Evolutionary conservation across 2,113 vertebrate genomes (phyloP), one percentile per base, ranked within the genome.

Genomic region (Cichladusa arquata): DNA sequence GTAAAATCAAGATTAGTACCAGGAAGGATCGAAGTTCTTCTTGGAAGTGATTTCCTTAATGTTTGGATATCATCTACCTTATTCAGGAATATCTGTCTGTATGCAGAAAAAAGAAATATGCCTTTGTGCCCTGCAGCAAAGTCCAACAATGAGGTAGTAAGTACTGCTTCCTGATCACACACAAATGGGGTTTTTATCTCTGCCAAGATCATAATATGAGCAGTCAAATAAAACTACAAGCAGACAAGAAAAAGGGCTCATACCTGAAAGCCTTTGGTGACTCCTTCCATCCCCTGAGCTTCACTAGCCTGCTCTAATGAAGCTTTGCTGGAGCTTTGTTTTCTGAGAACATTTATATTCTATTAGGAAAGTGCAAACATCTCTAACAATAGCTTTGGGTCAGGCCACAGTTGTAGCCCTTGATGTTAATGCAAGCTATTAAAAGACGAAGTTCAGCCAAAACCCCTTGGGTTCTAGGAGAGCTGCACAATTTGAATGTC

Each of bases 351-450:
- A 65, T 86, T 90, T 73, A 76, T 70, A 86, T 79, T 92, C 76
- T 88, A 33, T 77, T 83, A 91, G 80, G 62, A 77, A 90, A 87
- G n/a, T 50, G 50, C 86, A 95, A 93, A 64, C 69, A 70, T 67
- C 50, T 86, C 62, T 66, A 91, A 92, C 91, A 95, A 88, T 81
- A 89, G 71, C 50, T 77, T 91, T 88, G 53, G 82, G 57, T 67
- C 78, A 82, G 71, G 50, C 60, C 42, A 45, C 84, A 71, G 5
- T 50, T 82, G 26, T 92, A 80, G 77, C 82, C 54, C 65, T 84
- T 77, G 65, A 72, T 91, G 88, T 22, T 96, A 92, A 61, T 86
- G 34, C 61, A 88, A 82, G 34, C 86, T 95, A 89, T 89, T 95
- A 73, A 93, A 95, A 91, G 58, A 81, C 50, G 33, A 73, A 82